Evolutionary conservation across 2,113 vertebrate genomes (phyloP), one percentile per base, ranked within the genome.

Genomic region (Pungitius pungitius): DNA sequence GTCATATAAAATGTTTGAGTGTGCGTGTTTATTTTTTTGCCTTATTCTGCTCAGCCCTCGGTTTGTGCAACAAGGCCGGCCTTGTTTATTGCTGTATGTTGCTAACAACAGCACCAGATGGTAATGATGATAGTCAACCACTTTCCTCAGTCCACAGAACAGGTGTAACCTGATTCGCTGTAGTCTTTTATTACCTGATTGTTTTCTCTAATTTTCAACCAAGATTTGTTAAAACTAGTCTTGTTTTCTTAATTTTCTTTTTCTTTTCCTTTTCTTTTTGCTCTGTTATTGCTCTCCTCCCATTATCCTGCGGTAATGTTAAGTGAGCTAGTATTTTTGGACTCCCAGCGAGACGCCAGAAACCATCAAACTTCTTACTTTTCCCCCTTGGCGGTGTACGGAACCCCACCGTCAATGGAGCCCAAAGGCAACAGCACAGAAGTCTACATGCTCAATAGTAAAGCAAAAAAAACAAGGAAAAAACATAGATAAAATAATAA

Each of bases 91-190:
- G 87, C 82, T 86, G 69, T 33, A 58, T 87, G 87, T 91, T 91
- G 82, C 89, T 93, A 90, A 82, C 83, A 91, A 89, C 88, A 91
- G 85, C 88, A 63, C 27, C 91, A 90, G 82, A 88, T 92, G 90
- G 58, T 76, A 84, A 85, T 68, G 78, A 87, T 90, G 87, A 89
- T 70, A 70, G 66, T 47, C 39, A n/a, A 60, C 66, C 66, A 2
- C 64, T 52, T 69, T 81, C 71, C 81, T 82, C 37, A 22, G n/a
- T 22, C 74, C 5, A 75, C 77, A 57, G 54, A 86, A 86, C 92
- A 93, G 92, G 90, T 92, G 90, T 65, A 85, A 85, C 80, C 83
- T 69, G 73, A 68, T 33, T 77, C 85, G 68, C 55, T 24, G 64
- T 76, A 61, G 83, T 69, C 83, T 88, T 86, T 85, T 74, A 40